Percentiles rank a stretch among this genome's conserved stretches.
These are phyloP conservation scores for Homarus gammarus DNA, from an alignment of 2,888 invertebrate genomes.

Conservation along the genomic window DNA sequence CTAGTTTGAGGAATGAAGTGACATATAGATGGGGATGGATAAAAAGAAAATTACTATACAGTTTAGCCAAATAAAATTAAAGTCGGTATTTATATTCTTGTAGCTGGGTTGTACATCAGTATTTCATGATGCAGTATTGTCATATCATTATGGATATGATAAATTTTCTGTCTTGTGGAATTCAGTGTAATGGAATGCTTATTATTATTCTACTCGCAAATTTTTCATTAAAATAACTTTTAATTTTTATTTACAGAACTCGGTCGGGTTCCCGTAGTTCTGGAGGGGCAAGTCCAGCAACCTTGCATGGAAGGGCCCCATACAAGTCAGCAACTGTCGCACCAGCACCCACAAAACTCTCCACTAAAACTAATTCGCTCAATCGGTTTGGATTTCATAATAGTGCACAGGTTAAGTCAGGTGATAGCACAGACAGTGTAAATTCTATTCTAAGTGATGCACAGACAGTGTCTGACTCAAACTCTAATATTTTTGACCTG, in stretches of 20 bases:
- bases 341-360: slow-evolving; percentile 55
- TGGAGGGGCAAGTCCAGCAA: slow-evolving; percentile 53
- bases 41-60: too few relatives aligned
- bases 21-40: too few relatives aligned
- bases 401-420: slow-evolving; percentile 49
- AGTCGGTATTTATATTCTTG: too few relatives aligned
- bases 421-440: slow-evolving; percentile 74
- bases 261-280: slow-evolving; percentile 60
- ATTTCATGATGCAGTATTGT: too few relatives aligned
- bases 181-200: too few relatives aligned
- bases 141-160: too few relatives aligned
- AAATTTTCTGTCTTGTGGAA: too few relatives aligned
- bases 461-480: slow-evolving; percentile 72
- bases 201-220: too few relatives aligned
- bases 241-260: slow-evolving; percentile 46
- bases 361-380: slow-evolving; percentile 30
- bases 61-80: too few relatives aligned
- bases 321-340: slow-evolving; percentile 65
- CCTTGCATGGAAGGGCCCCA: slow-evolving; percentile 42
- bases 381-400: slow-evolving; percentile 71
- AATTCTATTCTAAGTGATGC: slow-evolving; percentile 75
- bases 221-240: neutral
- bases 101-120: too few relatives aligned
- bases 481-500: slow-evolving; percentile 68
- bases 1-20: too few relatives aligned